These are phyloP conservation scores for Globia sparganii DNA, from an alignment of 2,888 invertebrate genomes.

Conservation along the genomic window DNA sequence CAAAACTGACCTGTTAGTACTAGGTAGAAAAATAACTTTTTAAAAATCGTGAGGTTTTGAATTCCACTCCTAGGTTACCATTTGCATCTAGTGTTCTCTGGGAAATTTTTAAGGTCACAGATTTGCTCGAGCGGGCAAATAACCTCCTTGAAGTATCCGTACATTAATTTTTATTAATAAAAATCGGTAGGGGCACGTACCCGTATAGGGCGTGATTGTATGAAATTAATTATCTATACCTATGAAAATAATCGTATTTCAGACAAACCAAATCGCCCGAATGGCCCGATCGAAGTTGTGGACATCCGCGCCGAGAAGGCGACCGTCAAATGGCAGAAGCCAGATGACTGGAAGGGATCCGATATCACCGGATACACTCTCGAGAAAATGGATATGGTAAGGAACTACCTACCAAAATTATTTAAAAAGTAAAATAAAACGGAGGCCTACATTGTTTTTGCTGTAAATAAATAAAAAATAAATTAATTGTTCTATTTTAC, in stretches of 20 bases:
- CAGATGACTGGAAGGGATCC: constrained; percentile 96
- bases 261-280: constrained; percentile 96
- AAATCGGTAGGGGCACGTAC: neutral
- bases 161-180: neutral
- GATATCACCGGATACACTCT: constrained; percentile 97
- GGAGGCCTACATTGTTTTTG: too few species aligned
- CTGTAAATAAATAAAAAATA: neutral
- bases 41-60: neutral
- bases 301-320: constrained; percentile 97
- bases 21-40: neutral
- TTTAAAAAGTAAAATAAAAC: too few species aligned
- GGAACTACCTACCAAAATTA: constrained; percentile 30
- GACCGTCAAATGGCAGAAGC: constrained; percentile 97
- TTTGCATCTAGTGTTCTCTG: neutral
- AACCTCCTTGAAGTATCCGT: neutral
- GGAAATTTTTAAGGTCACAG: neutral
- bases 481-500: neutral
- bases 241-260: constrained; percentile 53
- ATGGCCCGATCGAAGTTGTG: constrained; percentile 95
- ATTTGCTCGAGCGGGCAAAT: neutral
- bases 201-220: too few species aligned
- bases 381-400: constrained; percentile 97
- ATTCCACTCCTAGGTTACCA: neutral
- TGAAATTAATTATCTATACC: neutral
- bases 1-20: neutral